A percentile compares a stretch with the other conserved stretches of the same genome.
phyloP scores from a whole-genome alignment of 2,888 invertebrate species.

The Spodoptera littoralis region DNA sequence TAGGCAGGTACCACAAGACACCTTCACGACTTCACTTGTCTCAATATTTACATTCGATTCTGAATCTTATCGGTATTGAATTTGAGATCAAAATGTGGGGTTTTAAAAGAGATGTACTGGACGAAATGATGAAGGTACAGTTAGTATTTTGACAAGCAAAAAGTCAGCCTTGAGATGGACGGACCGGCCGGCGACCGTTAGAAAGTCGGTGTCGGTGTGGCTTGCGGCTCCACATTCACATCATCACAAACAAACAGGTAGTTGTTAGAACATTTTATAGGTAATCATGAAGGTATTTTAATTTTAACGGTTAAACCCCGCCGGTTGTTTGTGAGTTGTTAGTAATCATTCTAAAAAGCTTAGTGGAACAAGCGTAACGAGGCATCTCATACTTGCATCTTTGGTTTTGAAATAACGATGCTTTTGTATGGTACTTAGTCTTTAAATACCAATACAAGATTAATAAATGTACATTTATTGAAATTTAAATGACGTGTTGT shows the following conservation, averaged over 20 bases:
- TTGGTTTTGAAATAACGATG: neutral
- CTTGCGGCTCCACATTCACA: constrained; percentile 59
- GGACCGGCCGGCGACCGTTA: constrained; percentile 75
- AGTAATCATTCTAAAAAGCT: constrained; percentile 10
- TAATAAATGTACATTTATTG: no score
- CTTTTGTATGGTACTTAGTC: no score
- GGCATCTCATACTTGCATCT: neutral
- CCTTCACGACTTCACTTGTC: constrained; percentile 24
- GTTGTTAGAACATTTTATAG: constrained; percentile 47
- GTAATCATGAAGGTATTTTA: constrained; percentile 51
- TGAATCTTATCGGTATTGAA: constrained; percentile 37
- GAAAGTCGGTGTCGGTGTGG: constrained; percentile 59
- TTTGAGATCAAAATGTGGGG: constrained; percentile 62
- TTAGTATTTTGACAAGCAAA: constrained; percentile 84
- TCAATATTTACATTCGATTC: constrained; percentile 16
- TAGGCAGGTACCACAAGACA: constrained; percentile 25
- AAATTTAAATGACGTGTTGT: neutral
- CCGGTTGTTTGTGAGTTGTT: constrained; percentile 11
- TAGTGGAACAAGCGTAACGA: no score
- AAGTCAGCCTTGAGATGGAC: constrained; percentile 70
- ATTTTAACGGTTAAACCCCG: constrained; percentile 50
- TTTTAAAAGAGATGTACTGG: constrained; percentile 65
- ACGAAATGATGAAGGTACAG: constrained; percentile 76
- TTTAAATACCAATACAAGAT: no score
- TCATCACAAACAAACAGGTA: constrained; percentile 48